Evolutionary conservation across 2,888 invertebrate genomes (phyloP), one percentile per base, ranked within the genome.

Genomic region (Plutella xylostella): DNA sequence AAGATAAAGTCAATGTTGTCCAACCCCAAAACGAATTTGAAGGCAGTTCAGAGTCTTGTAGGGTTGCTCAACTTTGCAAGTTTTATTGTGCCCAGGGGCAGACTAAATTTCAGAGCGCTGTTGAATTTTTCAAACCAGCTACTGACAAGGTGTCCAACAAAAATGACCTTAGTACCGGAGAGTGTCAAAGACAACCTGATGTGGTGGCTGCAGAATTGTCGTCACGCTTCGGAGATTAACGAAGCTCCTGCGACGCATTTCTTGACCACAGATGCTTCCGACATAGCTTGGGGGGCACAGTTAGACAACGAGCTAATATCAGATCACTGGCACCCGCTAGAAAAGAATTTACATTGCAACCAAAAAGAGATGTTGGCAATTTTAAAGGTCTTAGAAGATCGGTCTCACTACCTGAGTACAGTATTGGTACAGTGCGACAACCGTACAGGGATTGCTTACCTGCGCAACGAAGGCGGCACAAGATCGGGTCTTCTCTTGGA

Each of bases 381-480:
- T 14, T 21, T 38, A 20, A 19, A 38, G 12, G 6, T 6, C n/a
- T n/a, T 38, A 21, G n/a, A 38, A 38, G 21, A n/a, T 11, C 21
- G 20, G n/a, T 2, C 3, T 21, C 20, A 20, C 11, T n/a, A n/a
- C n/a, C n/a, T n/a, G n/a, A n/a, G n/a, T n/a, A n/a, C n/a, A n/a
- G n/a, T n/a, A n/a, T n/a, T 55, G 0, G n/a, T 46, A 15, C 48
- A 48, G 43, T 35, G 43, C 28, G 46, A 49, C 49, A 49, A 49
- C 45, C 35, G 41, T 30, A 49, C 49, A 9, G 51, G 47, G 3
- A 43, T 56, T 0, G 37, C 50, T 0, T 53, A 54, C 18, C 14
- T 55, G 14, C 43, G 47, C 14, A 61, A 57, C 43, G 53, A 58
- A 38, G 58, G 58, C 5, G 55, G 56, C 1, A 56, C 55, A 3